A percentile compares a stretch with the other conserved stretches of the same genome.
phyloP scores from a whole-genome alignment of 2,888 invertebrate genomes.

The Subacronicta megacephala region DNA sequence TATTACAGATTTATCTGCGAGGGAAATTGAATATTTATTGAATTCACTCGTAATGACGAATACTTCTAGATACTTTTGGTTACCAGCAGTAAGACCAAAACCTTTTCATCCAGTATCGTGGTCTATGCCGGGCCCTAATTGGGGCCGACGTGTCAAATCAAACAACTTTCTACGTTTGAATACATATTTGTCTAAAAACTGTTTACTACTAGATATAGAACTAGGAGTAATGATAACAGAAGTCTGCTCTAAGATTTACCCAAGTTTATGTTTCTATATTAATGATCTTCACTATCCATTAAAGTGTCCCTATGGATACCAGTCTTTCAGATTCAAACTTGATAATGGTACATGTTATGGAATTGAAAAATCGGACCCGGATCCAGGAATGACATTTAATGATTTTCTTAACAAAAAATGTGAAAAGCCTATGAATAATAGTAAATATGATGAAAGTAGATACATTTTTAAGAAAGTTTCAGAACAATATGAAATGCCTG shows the following conservation, averaged over 20 bases:
- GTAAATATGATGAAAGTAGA: conserved; percentile 63
- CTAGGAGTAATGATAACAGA: conserved; percentile 67
- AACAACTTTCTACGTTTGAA: conserved; percentile 59
- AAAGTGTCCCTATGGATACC: conserved; percentile 78
- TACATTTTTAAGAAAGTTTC: conserved; percentile 79
- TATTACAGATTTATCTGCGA: conserved; percentile 73
- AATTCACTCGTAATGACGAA: conserved; percentile 66
- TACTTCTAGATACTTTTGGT: conserved; percentile 79
- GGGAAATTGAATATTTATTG: conserved; percentile 70
- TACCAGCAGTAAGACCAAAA: conserved; percentile 83
- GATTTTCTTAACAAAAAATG: conserved; percentile 70
- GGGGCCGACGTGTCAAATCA: conserved; percentile 67
- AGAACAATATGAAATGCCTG: conserved; percentile 60
- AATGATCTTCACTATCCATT: conserved; percentile 75
- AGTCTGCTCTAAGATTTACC: conserved; percentile 70
- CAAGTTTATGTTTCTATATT: conserved; percentile 80
- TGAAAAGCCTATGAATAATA: conserved; percentile 70
- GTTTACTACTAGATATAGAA: conserved; percentile 74
- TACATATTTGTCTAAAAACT: conserved; percentile 69
- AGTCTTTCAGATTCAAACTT: conserved; percentile 74
- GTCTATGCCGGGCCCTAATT: conserved; percentile 85
- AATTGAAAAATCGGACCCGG: conserved; percentile 67
- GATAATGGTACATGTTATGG: conserved; percentile 78
- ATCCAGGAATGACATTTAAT: conserved; percentile 65
- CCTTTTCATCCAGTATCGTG: conserved; percentile 81